Conservation (phyloP, 1,140 invertebrate species). For the Lasaia peninsularis region DNA sequence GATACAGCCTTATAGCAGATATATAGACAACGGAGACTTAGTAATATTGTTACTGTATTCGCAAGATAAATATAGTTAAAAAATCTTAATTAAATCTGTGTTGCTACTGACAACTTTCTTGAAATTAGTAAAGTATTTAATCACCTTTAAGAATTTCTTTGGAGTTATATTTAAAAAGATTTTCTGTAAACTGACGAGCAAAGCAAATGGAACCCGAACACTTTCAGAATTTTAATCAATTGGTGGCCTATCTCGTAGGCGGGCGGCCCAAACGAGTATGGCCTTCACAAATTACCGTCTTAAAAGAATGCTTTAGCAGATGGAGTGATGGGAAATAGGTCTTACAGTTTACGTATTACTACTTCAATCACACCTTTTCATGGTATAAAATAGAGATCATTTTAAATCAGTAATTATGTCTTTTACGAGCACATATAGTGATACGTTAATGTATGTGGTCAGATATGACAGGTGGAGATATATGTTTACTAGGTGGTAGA, state of each 20-base stretch:
- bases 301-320: neutral
- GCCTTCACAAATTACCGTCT: conserved; percentile 51
- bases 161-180: neutral
- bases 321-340: too few relatives aligned
- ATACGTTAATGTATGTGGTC: too few relatives aligned
- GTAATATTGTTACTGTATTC: too few relatives aligned
- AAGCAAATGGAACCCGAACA: conserved; percentile 34
- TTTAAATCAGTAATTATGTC: too few relatives aligned
- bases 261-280: conserved; percentile 23
- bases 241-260: conserved; percentile 50
- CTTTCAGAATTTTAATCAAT: conserved; percentile 61
- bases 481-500: too few relatives aligned
- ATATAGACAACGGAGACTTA: too few relatives aligned
- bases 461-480: too few relatives aligned
- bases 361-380: too few relatives aligned
- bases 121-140: conserved; percentile 4
- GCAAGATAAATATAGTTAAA: neutral
- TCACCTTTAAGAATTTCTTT: neutral
- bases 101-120: neutral
- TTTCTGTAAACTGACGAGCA: conserved; percentile 25
- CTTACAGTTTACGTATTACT: too few relatives aligned
- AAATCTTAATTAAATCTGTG: neutral
- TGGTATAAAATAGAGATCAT: too few relatives aligned
- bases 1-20: too few relatives aligned
- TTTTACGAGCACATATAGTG: too few relatives aligned